phyloP scores from a whole-genome alignment of 2,113 vertebrate genomes.

The Chionis minor region DNA sequence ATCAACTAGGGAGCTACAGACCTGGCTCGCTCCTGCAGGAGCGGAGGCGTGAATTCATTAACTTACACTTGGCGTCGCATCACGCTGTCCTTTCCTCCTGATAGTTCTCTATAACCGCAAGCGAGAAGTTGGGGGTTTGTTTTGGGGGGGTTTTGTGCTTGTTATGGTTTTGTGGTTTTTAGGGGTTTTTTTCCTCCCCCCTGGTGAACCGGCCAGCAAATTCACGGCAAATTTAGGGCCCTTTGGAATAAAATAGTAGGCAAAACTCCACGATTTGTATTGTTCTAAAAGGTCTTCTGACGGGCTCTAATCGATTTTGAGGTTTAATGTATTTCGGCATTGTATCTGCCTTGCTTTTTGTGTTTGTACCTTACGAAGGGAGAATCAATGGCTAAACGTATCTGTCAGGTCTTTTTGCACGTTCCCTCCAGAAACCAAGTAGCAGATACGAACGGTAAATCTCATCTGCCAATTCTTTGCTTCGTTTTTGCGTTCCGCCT shows the following conservation, averaged over 20 bases:
- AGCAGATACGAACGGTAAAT: neutral
- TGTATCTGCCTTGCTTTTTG: neutral
- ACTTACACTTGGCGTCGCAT: constrained; percentile 16
- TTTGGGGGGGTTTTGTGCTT: neutral
- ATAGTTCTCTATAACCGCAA: neutral
- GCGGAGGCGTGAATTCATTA: constrained; percentile 35
- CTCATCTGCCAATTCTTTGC: neutral
- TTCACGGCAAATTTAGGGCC: neutral
- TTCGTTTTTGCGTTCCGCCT: neutral
- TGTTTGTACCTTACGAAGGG: constrained; percentile 24
- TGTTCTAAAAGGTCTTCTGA: neutral
- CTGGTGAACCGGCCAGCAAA: neutral
- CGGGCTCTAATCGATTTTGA: neutral
- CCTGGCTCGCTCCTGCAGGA: neutral
- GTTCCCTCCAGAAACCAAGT: constrained; percentile 5
- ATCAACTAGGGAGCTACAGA: constrained; percentile 1
- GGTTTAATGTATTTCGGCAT: neutral
- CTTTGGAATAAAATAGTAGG: constrained; percentile 10
- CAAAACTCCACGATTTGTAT: neutral
- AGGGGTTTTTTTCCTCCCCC: neutral
- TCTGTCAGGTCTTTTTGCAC: neutral
- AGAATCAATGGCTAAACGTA: constrained; percentile 25
- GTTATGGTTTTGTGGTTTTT: no score
- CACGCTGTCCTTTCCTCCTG: neutral
- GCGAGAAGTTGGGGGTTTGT: neutral